Evolutionary conservation across 1,140 invertebrate genomes (phyloP).

Genomic region (Drosophila elegans): DNA sequence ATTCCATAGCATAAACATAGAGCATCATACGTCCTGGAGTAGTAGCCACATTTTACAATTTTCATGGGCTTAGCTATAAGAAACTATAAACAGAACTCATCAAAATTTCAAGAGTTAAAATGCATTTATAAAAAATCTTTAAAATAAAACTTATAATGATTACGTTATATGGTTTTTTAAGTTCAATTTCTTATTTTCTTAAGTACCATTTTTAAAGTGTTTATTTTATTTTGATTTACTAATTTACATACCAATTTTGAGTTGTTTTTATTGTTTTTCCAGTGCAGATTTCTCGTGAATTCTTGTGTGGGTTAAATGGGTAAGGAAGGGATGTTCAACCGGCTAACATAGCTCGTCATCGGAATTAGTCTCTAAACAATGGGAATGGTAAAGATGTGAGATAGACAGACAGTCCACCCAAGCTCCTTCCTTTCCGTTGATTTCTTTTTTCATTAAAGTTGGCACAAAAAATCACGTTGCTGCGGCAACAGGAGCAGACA

Average conservation of each 20-base stretch:
- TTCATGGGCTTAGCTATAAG: too few relatives aligned
- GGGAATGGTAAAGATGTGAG: constrained; percentile 10
- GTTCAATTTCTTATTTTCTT: too few relatives aligned
- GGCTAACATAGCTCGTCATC: constrained; percentile 3
- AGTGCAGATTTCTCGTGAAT: background rate
- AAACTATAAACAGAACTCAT: too few relatives aligned
- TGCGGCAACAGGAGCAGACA: constrained; percentile 43
- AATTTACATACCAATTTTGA: background rate
- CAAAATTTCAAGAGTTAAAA: too few relatives aligned
- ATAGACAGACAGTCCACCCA: background rate
- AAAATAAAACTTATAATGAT: too few relatives aligned
- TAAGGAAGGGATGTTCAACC: constrained; percentile 6
- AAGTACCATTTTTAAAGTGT: too few relatives aligned
- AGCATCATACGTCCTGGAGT: background rate
- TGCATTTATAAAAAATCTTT: too few relatives aligned
- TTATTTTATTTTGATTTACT: too few relatives aligned
- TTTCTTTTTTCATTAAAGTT: constrained; percentile 70
- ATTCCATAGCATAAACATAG: background rate
- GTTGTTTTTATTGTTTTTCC: background rate
- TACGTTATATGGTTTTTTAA: too few relatives aligned
- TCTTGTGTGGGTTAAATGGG: background rate
- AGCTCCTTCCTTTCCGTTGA: background rate
- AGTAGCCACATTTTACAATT: background rate
- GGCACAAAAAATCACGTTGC: constrained; percentile 72
- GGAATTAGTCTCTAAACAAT: constrained; percentile 2